A percentile compares a stretch with the other conserved stretches of the same genome.
Evolutionary conservation across 92 coral and sea anemone genomes (phyloP).

Genomic region (Chrysogorgia sp.): DNA sequence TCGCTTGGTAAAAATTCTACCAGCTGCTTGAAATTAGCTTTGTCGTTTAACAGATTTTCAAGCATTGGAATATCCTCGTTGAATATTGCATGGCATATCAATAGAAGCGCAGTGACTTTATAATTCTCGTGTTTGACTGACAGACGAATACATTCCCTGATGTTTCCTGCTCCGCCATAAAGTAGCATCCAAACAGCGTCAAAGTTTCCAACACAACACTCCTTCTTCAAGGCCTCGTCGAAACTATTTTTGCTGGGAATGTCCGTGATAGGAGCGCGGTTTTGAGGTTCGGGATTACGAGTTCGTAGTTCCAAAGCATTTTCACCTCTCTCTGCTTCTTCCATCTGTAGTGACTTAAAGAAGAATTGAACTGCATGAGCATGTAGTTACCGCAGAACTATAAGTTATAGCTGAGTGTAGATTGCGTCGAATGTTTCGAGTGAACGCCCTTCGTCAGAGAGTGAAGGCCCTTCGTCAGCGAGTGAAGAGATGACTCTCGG

Average conservation of each 20-base stretch:
- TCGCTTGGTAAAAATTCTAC: not conserved
- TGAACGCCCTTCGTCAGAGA: no score
- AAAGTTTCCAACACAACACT: slow-evolving; percentile 72
- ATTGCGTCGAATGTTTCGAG: no score
- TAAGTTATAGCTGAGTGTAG: no score
- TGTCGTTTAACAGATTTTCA: slow-evolving; percentile 60
- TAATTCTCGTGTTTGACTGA: slow-evolving; percentile 51
- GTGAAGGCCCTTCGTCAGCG: no score
- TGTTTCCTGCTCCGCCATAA: slow-evolving; percentile 68
- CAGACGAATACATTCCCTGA: slow-evolving; percentile 62
- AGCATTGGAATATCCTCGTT: slow-evolving; percentile 59
- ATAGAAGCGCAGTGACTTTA: slow-evolving; percentile 75
- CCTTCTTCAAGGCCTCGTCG: slow-evolving; percentile 78
- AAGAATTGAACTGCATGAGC: no score
- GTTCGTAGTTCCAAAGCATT: no score
- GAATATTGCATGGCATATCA: slow-evolving; percentile 79
- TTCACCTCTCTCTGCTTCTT: no score
- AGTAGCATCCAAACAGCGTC: slow-evolving; percentile 76
- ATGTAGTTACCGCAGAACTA: no score
- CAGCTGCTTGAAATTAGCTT: slow-evolving; percentile 7
- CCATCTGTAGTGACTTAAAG: no score
- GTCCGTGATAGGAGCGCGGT: slow-evolving; percentile 47
- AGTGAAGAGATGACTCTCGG: no score
- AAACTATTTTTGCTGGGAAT: slow-evolving; percentile 67
- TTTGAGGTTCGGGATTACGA: no score